Conservation (phyloP, 2,888 invertebrate genomes). For the Gari tellinella region DNA sequence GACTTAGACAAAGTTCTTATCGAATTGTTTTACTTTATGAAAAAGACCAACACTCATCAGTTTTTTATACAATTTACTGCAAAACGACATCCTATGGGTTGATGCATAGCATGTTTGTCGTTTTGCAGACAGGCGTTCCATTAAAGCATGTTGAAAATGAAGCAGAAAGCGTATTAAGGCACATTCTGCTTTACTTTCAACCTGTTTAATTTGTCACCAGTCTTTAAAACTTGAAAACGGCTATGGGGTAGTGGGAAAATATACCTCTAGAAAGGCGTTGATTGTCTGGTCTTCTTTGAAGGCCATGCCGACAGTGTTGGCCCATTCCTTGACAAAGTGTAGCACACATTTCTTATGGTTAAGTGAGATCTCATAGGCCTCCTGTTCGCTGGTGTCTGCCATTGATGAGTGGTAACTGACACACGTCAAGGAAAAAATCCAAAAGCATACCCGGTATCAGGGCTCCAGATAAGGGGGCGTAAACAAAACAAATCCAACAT, state of each 20-base stretch:
- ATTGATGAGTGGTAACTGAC: slow-evolving; percentile 77
- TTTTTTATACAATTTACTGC: background rate
- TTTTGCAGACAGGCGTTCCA: too few species aligned
- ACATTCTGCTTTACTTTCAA: too few species aligned
- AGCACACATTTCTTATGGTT: slow-evolving; percentile 90
- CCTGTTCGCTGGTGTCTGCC: slow-evolving; percentile 69
- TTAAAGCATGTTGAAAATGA: too few species aligned
- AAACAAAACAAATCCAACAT: too few species aligned
- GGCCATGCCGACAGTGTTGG: slow-evolving; percentile 89
- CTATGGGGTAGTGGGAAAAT: slow-evolving; percentile 1
- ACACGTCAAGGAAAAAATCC: slow-evolving; percentile 66
- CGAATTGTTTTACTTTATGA: too few species aligned
- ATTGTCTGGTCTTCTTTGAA: slow-evolving; percentile 91
- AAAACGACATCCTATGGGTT: too few species aligned
- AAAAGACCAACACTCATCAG: background rate
- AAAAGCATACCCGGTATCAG: too few species aligned
- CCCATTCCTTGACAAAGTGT: slow-evolving; percentile 92
- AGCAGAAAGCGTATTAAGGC: too few species aligned
- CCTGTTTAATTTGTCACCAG: too few species aligned
- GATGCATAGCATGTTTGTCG: background rate
- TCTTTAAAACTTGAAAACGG: too few species aligned
- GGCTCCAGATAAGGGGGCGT: too few species aligned
- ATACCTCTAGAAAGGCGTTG: slow-evolving; percentile 90
- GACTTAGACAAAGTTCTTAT: too few species aligned
- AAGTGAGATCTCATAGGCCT: slow-evolving; percentile 76